Base-by-base conservation (phyloP, 2,797 vertebrate species). In the Valencia hispanica region DNA sequence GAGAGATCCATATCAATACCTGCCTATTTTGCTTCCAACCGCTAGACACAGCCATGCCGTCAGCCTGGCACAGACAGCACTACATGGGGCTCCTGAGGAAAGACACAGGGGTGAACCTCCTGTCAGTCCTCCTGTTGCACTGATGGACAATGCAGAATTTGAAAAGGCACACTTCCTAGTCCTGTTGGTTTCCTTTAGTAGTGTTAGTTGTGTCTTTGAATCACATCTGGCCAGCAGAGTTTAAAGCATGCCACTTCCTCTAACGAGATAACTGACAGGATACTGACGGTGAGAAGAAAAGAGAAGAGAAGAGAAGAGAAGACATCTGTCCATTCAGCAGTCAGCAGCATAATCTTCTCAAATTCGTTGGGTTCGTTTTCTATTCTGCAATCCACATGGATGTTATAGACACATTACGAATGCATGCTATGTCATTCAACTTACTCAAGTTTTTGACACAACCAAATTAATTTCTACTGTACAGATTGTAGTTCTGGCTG, bases 1-100 rank as follows among this genome's bases (percentile, higher is more conserved):
- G 84, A 86, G 81, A 92, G 89, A 90, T 94, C 91, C 93, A 93
- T 95, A 89, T 94, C 91, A 95, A 96, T 94, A 93, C 91, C 94
- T 93, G 90, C 84, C 88, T 88, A 85, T 87, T 90, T 84, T 80
- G 89, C 86, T 84, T 85, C 87, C 88, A 82, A 81, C 83, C n/a
- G 84, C 74, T 70, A 17, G 71, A 91, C 89, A 91, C 90, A 91
- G 90, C 81, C 79, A 70, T 84, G 87, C 89, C 77, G 88, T 89
- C 91, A 86, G 89, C 83, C 84, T 75, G 88, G 81, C 87, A 87
- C 86, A 89, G 88, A 78, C 88, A 76, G 86, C 83, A 10, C 86
- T 71, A 87, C 87, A 86, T 88, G 89, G 84, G 86, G 89, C 91
- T 89, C 92, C 93, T 88, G 88, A 86, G 68, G 65, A 70, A 72